Percentiles rank a stretch among this genome's conserved stretches.
Evolutionary conservation across 2,888 invertebrate genomes (phyloP).

Genomic region (Bellardia pandia): DNA sequence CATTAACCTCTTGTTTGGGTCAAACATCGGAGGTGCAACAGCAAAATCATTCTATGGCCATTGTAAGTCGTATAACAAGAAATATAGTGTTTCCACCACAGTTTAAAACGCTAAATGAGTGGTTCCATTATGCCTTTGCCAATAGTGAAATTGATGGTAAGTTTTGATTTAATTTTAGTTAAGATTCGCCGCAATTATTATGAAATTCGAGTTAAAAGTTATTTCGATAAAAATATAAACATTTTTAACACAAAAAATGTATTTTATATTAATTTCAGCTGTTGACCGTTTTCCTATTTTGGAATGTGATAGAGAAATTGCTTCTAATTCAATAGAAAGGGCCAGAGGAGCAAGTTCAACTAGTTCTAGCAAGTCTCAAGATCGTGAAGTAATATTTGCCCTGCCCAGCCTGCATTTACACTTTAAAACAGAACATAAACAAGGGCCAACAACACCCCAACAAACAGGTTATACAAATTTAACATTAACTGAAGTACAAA

Average conservation of each 20-base stretch:
- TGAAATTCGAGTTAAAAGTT: background rate
- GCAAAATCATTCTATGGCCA: conserved; percentile 95
- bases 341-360: conserved; percentile 84
- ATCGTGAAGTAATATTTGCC: conserved; percentile 98
- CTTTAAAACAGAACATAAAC: conserved; percentile 95
- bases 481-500: background rate
- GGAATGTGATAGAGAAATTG: conserved; percentile 89
- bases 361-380: conserved; percentile 88
- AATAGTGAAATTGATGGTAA: conserved; percentile 97
- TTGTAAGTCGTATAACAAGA: conserved; percentile 95
- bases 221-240: background rate
- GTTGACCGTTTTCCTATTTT: conserved; percentile 96
- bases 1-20: conserved; percentile 94
- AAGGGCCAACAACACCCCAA: conserved; percentile 90
- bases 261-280: conserved; percentile 85
- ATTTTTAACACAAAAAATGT: background rate
- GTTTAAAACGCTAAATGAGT: conserved; percentile 96
- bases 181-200: background rate
- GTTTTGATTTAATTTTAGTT: conserved; percentile 54
- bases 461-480: conserved; percentile 84
- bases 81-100: conserved; percentile 97
- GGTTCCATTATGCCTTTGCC: conserved; percentile 98
- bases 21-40: conserved; percentile 87
- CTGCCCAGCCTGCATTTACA: conserved; percentile 96
- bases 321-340: conserved; percentile 86